Evolutionary conservation across 2,888 invertebrate genomes (phyloP).

Genomic region (Sthenelais limicola): DNA sequence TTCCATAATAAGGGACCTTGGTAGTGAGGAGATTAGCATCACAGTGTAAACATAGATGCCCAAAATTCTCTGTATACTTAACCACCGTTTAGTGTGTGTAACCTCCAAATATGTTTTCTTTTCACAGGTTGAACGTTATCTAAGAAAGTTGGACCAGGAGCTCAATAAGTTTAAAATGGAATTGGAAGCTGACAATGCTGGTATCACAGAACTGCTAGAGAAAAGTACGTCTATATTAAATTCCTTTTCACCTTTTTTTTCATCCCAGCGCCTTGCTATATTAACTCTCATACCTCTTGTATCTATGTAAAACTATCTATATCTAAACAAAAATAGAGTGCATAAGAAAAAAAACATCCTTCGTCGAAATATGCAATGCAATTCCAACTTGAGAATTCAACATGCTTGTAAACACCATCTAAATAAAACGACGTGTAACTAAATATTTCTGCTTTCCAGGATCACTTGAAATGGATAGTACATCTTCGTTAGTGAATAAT

Average conservation of each 20-base stretch:
- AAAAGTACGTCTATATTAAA: constrained; percentile 75
- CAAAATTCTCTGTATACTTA: not conserved
- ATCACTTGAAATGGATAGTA: constrained; percentile 88
- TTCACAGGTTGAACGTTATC: constrained; percentile 84
- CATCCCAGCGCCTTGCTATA: no score
- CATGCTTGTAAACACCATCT: no score
- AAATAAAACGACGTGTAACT: no score
- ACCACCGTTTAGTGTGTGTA: not conserved
- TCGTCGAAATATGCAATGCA: not conserved
- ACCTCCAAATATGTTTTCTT: not conserved
- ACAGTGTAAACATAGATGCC: no score
- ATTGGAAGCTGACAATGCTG: constrained; percentile 97
- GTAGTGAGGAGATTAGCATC: no score
- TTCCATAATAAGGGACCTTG: no score
- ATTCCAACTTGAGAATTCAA: no score
- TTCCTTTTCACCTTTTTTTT: no score
- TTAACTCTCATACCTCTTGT: no score
- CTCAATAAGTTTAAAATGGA: constrained; percentile 98
- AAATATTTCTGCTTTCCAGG: constrained; percentile 72
- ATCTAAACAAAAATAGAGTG: no score
- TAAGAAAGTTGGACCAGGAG: constrained; percentile 89
- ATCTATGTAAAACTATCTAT: no score
- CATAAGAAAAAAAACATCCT: no score
- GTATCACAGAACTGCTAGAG: constrained; percentile 95
- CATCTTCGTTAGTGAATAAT: constrained; percentile 61